Percentiles rank a stretch among this genome's conserved stretches.
Evolutionary conservation across 1,140 invertebrate genomes (phyloP).

Genomic region (Heterodera carotae): DNA sequence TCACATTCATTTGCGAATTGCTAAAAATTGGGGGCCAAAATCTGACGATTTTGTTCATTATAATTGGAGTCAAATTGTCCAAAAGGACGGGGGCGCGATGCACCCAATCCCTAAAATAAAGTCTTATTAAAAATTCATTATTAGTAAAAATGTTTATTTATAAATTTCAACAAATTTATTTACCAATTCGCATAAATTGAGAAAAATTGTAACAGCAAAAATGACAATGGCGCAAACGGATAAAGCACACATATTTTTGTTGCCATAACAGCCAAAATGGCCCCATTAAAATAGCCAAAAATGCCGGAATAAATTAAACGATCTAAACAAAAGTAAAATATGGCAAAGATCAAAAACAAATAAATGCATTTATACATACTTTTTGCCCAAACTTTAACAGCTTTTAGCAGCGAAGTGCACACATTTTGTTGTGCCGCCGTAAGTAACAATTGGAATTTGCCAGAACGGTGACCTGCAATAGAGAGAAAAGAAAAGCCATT

Average conservation of each 20-base stretch:
- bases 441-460: not conserved
- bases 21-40: conserved; percentile 3
- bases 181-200: conserved; percentile 12
- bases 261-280: conserved; percentile 2
- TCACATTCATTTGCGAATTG: not conserved
- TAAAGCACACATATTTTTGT: conserved; percentile 22
- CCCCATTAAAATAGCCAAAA: conserved; percentile 9
- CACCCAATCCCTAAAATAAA: not conserved
- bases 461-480: not conserved
- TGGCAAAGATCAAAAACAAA: too few species aligned
- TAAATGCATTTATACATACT: conserved; percentile 3
- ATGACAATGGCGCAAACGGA: conserved; percentile 9
- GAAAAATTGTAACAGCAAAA: conserved; percentile 10
- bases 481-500: too few species aligned
- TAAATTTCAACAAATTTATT: not conserved
- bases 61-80: conserved; percentile 9
- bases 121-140: not conserved
- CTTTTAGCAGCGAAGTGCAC: not conserved
- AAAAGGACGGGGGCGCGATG: not conserved
- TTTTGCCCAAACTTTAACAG: conserved; percentile 23
- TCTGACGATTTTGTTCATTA: not conserved
- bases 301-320: conserved; percentile 11
- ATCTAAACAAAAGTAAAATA: not conserved
- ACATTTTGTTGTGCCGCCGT: not conserved
- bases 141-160: not conserved